Base-by-base conservation (phyloP, 2,113 vertebrate genomes). In the Catharus bicknelli region DNA sequence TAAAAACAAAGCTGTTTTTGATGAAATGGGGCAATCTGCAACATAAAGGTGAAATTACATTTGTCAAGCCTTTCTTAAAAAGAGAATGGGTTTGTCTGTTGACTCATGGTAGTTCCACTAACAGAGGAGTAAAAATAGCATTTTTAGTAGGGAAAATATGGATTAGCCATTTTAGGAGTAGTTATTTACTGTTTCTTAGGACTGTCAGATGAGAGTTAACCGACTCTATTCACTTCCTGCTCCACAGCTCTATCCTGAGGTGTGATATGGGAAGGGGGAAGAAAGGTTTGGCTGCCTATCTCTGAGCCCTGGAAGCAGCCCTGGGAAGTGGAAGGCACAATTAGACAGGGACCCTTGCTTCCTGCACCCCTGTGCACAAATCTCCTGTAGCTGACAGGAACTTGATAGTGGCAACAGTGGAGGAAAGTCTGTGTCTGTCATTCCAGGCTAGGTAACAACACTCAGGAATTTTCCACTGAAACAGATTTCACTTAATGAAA, bases 401-500 rank as follows among this genome's bases (percentile, higher is more conserved):
- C 61, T 81, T 2, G 0, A 0, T 10, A 86, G 43, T 61, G 40
- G 62, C 62, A 61, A 47, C 1, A 2, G 18, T 30, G 30, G 16
- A 85, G 20, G 4, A 36, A 7, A 36, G 7, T 62, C 83, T 63
- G 32, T 63, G n/a, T 59, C 40, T 86, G 22, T 76, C 6, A 7
- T 80, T 63, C 19, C 67, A 69, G 50, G 21, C 10, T 67, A 74
- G 38, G 43, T 80, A 68, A 68, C 15, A 83, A 74, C 6, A 45
- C 15, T 43, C 16, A 16, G 34, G 59, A 77, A 70, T 80, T 91
- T 91, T 89, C 70, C 25, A 19, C 5, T 48, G 21, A 83, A 92
- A 85, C n/a, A 66, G 14, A 85, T 80, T 89, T 84, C 48, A 63
- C 43, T 90, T 92, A 84, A 85, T 88, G 78, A 73, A 79, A 90